phyloP scores from a whole-genome alignment of 2,113 vertebrate genomes.

The Pogonocichla stellata region DNA sequence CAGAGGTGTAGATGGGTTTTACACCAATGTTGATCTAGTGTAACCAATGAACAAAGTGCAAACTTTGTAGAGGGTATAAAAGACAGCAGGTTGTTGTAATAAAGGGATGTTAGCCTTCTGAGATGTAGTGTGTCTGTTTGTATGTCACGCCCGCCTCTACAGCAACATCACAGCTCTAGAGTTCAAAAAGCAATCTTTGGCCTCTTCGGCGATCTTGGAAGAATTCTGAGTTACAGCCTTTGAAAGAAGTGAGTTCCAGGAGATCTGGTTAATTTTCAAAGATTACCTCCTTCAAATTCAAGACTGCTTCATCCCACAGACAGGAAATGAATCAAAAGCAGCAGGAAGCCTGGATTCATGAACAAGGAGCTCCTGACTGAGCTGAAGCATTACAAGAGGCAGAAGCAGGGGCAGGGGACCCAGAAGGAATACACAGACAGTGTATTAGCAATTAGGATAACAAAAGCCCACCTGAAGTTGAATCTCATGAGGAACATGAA shows the following conservation, averaged over 20 bases:
- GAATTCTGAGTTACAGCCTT: background rate
- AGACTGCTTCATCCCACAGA: background rate
- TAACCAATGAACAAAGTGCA: no score
- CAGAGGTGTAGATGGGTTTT: no score
- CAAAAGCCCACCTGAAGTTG: background rate
- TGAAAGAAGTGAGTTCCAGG: background rate
- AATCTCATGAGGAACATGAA: background rate
- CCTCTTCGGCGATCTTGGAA: background rate
- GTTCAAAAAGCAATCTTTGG: background rate
- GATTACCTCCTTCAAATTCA: background rate
- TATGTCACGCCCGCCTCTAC: no score
- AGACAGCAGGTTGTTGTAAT: no score
- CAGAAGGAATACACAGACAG: background rate
- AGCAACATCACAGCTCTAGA: background rate
- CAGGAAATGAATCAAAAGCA: background rate
- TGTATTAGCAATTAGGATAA: background rate
- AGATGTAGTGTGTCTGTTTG: no score
- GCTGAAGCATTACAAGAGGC: background rate
- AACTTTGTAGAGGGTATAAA: no score
- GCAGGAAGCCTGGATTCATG: background rate
- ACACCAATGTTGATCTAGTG: no score
- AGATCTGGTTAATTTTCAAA: background rate
- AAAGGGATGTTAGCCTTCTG: no score
- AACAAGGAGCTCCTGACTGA: background rate
- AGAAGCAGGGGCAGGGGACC: background rate